These are phyloP conservation scores for Eptesicus fuscus DNA, from an alignment of 2,113 vertebrate species.

Conservation along the genomic window DNA sequence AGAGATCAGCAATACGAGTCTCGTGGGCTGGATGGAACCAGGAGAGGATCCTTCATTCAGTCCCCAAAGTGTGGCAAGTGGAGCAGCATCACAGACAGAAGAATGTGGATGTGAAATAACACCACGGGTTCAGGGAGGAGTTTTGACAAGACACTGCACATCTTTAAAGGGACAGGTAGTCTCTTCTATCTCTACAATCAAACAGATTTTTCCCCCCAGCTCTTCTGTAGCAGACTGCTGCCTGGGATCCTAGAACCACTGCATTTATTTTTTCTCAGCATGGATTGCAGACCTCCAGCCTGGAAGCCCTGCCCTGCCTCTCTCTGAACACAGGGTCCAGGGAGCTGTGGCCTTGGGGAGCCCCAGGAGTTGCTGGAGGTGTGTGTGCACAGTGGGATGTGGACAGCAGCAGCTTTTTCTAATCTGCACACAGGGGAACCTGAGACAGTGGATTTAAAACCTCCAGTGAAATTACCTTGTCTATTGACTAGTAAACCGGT, in stretches of 20 bases:
- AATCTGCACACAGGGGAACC: neutral
- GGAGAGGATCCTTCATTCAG: neutral
- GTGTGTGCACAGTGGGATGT: accelerated
- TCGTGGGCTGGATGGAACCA: neutral
- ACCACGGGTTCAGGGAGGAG: neutral
- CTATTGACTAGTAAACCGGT: neutral
- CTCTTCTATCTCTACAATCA: slow-evolving; percentile 5
- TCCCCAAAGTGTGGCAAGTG: neutral
- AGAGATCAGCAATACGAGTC: neutral
- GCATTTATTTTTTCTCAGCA: neutral
- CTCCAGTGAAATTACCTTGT: neutral
- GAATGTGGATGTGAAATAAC: neutral
- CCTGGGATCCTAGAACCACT: neutral
- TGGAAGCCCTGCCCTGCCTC: neutral
- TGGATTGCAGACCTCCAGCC: neutral
- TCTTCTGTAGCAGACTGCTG: neutral
- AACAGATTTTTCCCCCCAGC: neutral
- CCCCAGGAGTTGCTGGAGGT: neutral
- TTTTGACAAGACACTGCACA: neutral
- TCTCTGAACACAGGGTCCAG: neutral
- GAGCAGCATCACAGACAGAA: neutral
- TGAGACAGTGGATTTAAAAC: neutral
- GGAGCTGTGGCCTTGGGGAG: neutral
- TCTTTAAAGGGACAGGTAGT: neutral
- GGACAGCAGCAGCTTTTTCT: neutral